Evolutionary conservation across 1,140 invertebrate species (phyloP).

Genomic region (Calliopsis andreniformis): DNA sequence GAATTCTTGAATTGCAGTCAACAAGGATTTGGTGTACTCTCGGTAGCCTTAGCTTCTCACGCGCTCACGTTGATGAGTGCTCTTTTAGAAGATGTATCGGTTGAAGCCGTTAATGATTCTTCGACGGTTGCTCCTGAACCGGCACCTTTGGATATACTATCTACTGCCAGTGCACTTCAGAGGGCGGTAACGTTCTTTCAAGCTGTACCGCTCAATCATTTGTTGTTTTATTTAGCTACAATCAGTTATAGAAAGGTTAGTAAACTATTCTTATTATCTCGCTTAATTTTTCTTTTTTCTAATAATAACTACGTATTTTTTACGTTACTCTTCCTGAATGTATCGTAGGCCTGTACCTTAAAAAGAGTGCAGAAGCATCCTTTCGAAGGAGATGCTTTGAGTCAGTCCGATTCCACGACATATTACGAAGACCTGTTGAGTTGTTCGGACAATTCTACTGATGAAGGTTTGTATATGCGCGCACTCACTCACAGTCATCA

Average conservation of each 20-base stretch:
- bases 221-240: slow-evolving; percentile 93
- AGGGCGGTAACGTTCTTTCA: slow-evolving; percentile 85
- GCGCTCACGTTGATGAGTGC: slow-evolving; percentile 85
- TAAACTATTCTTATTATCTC: slow-evolving; percentile 27
- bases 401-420: slow-evolving; percentile 94
- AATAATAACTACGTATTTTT: background rate
- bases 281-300: background rate
- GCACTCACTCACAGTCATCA: too few relatives aligned
- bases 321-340: slow-evolving; percentile 19
- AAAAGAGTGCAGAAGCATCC: slow-evolving; percentile 92
- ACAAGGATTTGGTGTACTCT: slow-evolving; percentile 91
- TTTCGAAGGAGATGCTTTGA: slow-evolving; percentile 89
- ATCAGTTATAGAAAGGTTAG: slow-evolving; percentile 93
- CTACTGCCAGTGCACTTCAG: slow-evolving; percentile 85
- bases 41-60: slow-evolving; percentile 89
- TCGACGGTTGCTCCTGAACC: slow-evolving; percentile 77
- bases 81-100: slow-evolving; percentile 83
- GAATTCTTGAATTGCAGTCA: slow-evolving; percentile 79
- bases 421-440: slow-evolving; percentile 96
- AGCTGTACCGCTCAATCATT: slow-evolving; percentile 87
- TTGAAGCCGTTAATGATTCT: slow-evolving; percentile 80
- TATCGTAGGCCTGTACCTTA: slow-evolving; percentile 86
- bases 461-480: slow-evolving; percentile 85
- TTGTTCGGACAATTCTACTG: slow-evolving; percentile 93
- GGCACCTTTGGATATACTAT: slow-evolving; percentile 83